Percentiles rank a stretch among this genome's conserved stretches.
Evolutionary conservation across 2,888 invertebrate genomes (phyloP).

Genomic region (Idaea straminata): DNA sequence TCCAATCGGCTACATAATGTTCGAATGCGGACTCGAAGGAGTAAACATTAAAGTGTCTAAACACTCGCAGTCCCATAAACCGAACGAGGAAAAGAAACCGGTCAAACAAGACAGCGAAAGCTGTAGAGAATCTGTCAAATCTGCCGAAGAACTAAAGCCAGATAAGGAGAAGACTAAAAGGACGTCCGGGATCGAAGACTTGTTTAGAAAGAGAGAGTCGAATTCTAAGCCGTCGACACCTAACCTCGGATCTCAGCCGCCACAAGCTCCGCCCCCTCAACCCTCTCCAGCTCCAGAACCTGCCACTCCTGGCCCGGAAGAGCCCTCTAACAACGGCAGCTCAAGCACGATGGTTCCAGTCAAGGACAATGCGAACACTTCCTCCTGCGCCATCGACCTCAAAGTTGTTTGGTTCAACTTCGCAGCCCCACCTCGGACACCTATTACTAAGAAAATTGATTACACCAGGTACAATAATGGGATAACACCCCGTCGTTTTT

Average conservation of each 20-base stretch:
- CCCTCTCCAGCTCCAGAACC: constrained; percentile 55
- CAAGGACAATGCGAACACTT: constrained; percentile 87
- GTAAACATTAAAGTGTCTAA: constrained; percentile 88
- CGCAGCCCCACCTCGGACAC: constrained; percentile 96
- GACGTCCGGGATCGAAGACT: constrained; percentile 69
- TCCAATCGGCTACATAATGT: constrained; percentile 95
- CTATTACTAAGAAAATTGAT: constrained; percentile 96
- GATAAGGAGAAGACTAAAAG: constrained; percentile 61
- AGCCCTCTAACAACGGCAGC: constrained; percentile 59
- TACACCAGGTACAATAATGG: constrained; percentile 86
- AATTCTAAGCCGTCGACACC: constrained; percentile 81
- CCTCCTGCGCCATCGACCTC: constrained; percentile 93
- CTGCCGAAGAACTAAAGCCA: constrained; percentile 68
- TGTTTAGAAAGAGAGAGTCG: constrained; percentile 77
- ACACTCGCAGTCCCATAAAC: constrained; percentile 88
- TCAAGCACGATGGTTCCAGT: constrained; percentile 65
- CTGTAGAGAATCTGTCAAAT: constrained; percentile 72
- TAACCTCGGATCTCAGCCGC: constrained; percentile 62
- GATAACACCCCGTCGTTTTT: too few species aligned
- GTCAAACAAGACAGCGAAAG: constrained; percentile 59
- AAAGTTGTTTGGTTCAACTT: constrained; percentile 98
- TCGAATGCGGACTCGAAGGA: constrained; percentile 96
- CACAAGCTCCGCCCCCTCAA: constrained; percentile 55
- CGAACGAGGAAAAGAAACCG: constrained; percentile 81
- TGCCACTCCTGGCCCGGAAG: constrained; percentile 61